A percentile compares a stretch with the other conserved stretches of the same genome.
phyloP scores from a whole-genome alignment of 1,140 invertebrate genomes.

The Anagrus nilaparvatae region DNA sequence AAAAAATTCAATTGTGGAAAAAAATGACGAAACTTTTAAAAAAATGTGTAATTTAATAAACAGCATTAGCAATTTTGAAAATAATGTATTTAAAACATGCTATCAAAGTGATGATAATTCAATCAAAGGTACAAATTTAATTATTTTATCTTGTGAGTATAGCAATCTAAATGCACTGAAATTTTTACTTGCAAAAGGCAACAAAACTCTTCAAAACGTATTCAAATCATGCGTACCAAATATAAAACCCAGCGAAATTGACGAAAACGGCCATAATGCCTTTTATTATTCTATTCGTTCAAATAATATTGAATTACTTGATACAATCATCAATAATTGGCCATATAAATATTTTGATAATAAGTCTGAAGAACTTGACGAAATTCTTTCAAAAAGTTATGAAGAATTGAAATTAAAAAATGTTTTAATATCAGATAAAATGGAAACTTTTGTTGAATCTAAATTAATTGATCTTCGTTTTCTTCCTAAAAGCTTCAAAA shows the following conservation, averaged over 20 bases:
- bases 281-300: conserved; percentile 5
- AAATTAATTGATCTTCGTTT: background rate
- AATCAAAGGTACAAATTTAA: conserved; percentile 2
- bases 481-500: background rate
- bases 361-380: conserved; percentile 1
- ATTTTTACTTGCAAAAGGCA: background rate
- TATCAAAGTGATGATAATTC: background rate
- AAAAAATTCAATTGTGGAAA: no score
- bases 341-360: conserved; percentile 2
- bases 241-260: background rate
- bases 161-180: conserved; percentile 1
- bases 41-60: conserved; percentile 2
- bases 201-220: background rate
- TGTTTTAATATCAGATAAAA: background rate
- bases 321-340: background rate
- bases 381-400: conserved; percentile 2
- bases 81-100: background rate
- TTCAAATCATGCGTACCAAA: background rate
- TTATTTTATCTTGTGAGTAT: background rate
- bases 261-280: background rate
- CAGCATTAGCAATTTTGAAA: background rate
- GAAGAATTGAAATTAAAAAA: conserved; percentile 3
- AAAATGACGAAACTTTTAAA: conserved; percentile 7
- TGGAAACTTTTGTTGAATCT: conserved; percentile 1
- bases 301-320: background rate